phyloP scores from a whole-genome alignment of 1,140 invertebrate species.

The Tetramorium parvispinum region DNA sequence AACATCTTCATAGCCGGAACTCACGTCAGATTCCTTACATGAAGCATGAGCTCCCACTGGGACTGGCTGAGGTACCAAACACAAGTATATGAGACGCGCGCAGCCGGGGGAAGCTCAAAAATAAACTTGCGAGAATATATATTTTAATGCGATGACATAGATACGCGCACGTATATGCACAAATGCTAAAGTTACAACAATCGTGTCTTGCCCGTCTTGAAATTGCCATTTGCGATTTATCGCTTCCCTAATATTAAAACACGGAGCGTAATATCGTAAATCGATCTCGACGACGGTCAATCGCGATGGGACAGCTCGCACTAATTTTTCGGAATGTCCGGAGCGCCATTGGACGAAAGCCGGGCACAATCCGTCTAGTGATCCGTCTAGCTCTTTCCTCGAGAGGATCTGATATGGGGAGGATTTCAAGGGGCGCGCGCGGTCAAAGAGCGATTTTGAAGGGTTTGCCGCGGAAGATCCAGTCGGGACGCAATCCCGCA shows the following conservation, averaged over 20 bases:
- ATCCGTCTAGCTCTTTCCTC: slow-evolving; percentile 54
- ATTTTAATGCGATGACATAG: background rate
- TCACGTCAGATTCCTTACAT: slow-evolving; percentile 65
- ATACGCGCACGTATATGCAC: too few relatives aligned
- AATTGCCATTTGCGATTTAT: background rate
- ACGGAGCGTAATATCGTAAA: background rate
- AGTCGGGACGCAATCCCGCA: slow-evolving; percentile 58
- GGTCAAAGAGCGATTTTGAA: slow-evolving; percentile 71
- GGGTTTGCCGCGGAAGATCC: slow-evolving; percentile 62
- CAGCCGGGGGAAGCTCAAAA: background rate
- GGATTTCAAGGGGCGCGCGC: slow-evolving; percentile 60
- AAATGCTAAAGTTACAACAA: background rate
- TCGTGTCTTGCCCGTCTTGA: background rate
- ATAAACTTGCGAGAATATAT: background rate
- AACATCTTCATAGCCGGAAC: slow-evolving; percentile 69
- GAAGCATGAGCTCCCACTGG: slow-evolving; percentile 61
- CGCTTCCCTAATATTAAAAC: background rate
- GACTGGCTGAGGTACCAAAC: slow-evolving; percentile 55
- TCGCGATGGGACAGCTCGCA: background rate
- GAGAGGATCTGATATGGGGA: slow-evolving; percentile 66
- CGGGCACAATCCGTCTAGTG: slow-evolving; percentile 41
- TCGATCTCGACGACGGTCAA: slow-evolving; percentile 5
- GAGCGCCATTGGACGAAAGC: slow-evolving; percentile 44
- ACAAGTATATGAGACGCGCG: slow-evolving; percentile 4
- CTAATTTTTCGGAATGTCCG: slow-evolving; percentile 59